Evolutionary conservation across 2,888 invertebrate genomes (phyloP).

Genomic region (Linyphia triangularis): DNA sequence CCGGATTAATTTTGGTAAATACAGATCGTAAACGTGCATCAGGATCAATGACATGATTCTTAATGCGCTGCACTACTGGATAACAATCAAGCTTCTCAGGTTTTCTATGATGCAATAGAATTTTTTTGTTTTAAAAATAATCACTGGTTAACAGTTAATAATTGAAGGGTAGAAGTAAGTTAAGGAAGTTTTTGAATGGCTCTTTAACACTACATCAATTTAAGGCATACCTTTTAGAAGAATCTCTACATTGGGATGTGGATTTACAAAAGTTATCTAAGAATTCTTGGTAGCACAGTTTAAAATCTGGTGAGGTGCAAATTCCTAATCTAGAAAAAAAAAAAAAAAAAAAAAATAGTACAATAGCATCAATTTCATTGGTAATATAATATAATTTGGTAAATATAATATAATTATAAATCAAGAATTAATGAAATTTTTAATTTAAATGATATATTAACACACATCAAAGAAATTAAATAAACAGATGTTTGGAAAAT

Average conservation of each 20-base stretch:
- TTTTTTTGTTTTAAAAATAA: no score
- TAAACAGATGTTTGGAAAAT: no score
- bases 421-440: no score
- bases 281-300: constrained; percentile 45
- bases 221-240: constrained; percentile 10
- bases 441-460: no score
- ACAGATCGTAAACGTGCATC: constrained; percentile 42
- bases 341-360: neutral
- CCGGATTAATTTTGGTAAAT: constrained; percentile 50
- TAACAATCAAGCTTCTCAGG: constrained; percentile 43
- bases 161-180: no score
- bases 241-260: neutral
- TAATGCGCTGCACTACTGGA: constrained; percentile 62
- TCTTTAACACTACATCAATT: neutral
- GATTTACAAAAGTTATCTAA: constrained; percentile 20
- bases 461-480: no score
- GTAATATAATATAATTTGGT: no score
- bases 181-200: neutral
- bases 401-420: no score
- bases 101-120: neutral
- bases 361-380: no score
- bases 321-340: constrained; percentile 38
- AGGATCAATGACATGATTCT: constrained; percentile 61
- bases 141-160: no score
- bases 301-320: neutral